These are phyloP conservation scores for Hylaeus anthracinus DNA, from an alignment of 1,140 invertebrate species.

Conservation along the genomic window DNA sequence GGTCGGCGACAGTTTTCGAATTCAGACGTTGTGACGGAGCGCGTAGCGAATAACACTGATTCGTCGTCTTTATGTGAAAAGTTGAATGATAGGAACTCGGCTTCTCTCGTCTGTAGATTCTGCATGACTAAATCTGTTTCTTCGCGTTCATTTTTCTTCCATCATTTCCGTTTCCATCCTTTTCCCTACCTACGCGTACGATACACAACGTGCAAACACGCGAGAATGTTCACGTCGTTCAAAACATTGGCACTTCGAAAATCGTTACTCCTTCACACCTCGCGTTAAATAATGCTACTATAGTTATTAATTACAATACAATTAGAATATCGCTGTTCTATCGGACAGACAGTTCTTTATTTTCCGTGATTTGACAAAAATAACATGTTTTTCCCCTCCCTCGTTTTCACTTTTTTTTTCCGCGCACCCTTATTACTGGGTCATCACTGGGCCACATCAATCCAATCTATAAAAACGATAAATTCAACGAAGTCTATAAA, in stretches of 20 bases:
- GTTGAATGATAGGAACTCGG: constrained; percentile 66
- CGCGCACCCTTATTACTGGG: constrained; percentile 37
- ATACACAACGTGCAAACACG: constrained; percentile 45
- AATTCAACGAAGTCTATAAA: constrained; percentile 38
- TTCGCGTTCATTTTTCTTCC: not conserved
- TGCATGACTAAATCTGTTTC: constrained; percentile 43
- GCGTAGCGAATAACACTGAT: constrained; percentile 16
- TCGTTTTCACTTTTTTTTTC: not conserved
- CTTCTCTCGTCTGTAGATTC: constrained; percentile 51
- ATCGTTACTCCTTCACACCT: constrained; percentile 47
- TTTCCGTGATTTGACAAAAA: constrained; percentile 57
- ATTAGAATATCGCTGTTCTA: constrained; percentile 58
- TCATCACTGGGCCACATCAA: constrained; percentile 55
- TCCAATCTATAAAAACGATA: constrained; percentile 41
- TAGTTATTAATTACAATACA: constrained; percentile 53
- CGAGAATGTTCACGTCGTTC: constrained; percentile 52
- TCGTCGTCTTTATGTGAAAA: constrained; percentile 33
- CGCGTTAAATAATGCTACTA: constrained; percentile 47
- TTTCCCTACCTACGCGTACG: constrained; percentile 46
- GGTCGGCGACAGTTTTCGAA: constrained; percentile 41
- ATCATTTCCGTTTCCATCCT: constrained; percentile 4
- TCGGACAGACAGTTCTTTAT: constrained; percentile 50
- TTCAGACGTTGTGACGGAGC: constrained; percentile 20
- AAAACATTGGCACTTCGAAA: constrained; percentile 72
- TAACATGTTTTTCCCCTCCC: constrained; percentile 43